Base-by-base conservation (phyloP, 2,888 invertebrate genomes). In the Parnassius mnemosyne region DNA sequence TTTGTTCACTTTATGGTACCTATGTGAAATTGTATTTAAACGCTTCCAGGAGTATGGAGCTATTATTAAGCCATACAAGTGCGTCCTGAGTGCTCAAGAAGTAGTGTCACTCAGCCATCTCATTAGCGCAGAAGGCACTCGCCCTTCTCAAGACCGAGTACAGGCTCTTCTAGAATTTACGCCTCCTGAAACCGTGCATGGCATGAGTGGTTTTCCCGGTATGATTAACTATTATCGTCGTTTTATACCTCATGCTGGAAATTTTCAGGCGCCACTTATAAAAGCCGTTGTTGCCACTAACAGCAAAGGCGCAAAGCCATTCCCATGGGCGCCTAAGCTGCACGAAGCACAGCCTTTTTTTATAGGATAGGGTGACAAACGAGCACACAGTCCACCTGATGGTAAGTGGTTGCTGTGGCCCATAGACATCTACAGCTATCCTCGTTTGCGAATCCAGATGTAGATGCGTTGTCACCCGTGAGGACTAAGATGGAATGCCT, bases 101-200 rank as follows among this genome's bases (percentile, higher is more conserved):
- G 51, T 59, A 1, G 43, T 25, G 5, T 63, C 58, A 20, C 20
- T 63, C 0, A 58, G 63, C 1, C 58, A 54, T 16, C 34, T 10
- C 11, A 52, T 63, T 10, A 41, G 20, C 9, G 11, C 16, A 11
- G 43, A 43, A 10, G 63, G 63, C 11, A 58, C 13, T 9, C 44
- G 16, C 5, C 63, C 58, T 10, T 44, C 25, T 7, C 12, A 9
- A 2, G n/a, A 34, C 1, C 53, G 47, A 3, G 13, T 63, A 1
- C 3, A 58, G 34, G 63, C 58, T 10, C 13, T 63, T 3, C 20
- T 5, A 9, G 25, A 42, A 2, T 54, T 53, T 25, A 58, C 51
- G 1, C 61, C 75, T 0, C 60, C 66, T 1, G 55, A 56, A 10
- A 57, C 74, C 3, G 73, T 76, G 47, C n/a, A 73, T 52, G 66